phyloP scores from a whole-genome alignment of 2,113 vertebrate species.

The Hipposideros armiger region DNA sequence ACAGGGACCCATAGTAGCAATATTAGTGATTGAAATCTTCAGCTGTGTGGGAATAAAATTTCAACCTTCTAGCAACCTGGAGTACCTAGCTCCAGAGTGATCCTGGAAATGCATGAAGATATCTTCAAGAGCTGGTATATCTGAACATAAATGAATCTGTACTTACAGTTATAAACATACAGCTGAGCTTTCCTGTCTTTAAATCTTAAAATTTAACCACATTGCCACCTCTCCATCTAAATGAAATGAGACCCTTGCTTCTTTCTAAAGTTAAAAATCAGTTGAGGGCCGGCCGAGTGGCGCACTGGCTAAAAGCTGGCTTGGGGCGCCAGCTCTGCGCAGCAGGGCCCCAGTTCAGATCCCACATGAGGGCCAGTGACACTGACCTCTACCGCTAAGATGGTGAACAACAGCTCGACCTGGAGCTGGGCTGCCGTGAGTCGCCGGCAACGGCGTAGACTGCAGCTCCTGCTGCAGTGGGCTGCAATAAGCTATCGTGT shows the following conservation, averaged over 20 bases:
- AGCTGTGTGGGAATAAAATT: neutral
- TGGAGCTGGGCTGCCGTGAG: too few relatives aligned
- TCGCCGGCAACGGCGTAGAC: too few relatives aligned
- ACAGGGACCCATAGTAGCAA: neutral
- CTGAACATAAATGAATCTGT: slow-evolving; percentile 5
- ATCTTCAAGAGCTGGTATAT: neutral
- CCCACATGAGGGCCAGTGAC: too few relatives aligned
- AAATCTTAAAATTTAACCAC: slow-evolving; percentile 37
- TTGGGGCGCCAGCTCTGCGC: too few relatives aligned
- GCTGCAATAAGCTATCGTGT: too few relatives aligned
- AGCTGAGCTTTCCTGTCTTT: neutral
- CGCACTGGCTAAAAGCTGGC: too few relatives aligned
- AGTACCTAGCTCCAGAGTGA: neutral
- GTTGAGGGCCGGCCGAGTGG: neutral
- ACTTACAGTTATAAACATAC: neutral
- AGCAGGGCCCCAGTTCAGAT: too few relatives aligned
- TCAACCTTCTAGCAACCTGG: slow-evolving; percentile 11
- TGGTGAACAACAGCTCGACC: too few relatives aligned
- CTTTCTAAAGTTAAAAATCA: slow-evolving; percentile 17
- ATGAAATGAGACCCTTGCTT: neutral
- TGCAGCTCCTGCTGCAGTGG: too few relatives aligned
- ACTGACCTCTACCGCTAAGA: too few relatives aligned
- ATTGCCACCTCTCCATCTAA: neutral
- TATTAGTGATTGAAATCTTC: neutral
- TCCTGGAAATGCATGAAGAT: neutral